Percentiles rank a stretch among this genome's conserved stretches.
phyloP scores from a whole-genome alignment of 2,797 vertebrate species.

The Pempheris klunzingeri region DNA sequence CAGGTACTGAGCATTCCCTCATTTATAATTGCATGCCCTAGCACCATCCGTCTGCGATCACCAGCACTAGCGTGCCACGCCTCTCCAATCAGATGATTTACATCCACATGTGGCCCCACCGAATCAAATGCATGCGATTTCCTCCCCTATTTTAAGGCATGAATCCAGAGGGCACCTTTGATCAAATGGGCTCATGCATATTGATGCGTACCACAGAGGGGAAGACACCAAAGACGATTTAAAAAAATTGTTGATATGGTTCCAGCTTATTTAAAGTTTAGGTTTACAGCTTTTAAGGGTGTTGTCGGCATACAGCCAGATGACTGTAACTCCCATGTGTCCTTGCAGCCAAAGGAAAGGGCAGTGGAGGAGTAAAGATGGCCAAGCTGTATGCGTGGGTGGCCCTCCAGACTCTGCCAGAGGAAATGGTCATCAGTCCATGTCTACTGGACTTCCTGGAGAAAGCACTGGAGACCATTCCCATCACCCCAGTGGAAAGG shows the following conservation, averaged over 20 bases:
- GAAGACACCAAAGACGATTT: constrained; percentile 4
- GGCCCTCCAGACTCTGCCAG: constrained; percentile 96
- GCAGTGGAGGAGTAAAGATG: constrained; percentile 93
- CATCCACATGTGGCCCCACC: constrained; percentile 6
- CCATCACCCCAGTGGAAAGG: constrained; percentile 96
- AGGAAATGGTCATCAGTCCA: constrained; percentile 99
- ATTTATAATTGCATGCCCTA: constrained; percentile 73
- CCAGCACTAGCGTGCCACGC: constrained; percentile 10
- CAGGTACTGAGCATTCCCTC: constrained; percentile 90
- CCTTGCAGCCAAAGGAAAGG: constrained; percentile 94
- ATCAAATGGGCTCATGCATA: constrained; percentile 54
- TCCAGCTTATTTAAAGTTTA: constrained; percentile 18
- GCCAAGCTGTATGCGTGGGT: constrained; percentile 99
- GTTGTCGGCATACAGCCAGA: not conserved
- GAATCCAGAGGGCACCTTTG: constrained; percentile 46
- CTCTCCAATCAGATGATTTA: constrained; percentile 13
- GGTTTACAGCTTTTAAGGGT: not conserved
- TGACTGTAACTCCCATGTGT: constrained; percentile 37
- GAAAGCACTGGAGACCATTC: constrained; percentile 98
- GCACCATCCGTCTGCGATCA: constrained; percentile 49
- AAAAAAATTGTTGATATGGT: not conserved
- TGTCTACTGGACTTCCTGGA: constrained; percentile 97
- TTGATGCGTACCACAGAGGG: constrained; percentile 28
- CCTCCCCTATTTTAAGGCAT: constrained; percentile 25
- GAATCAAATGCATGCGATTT: constrained; percentile 56